A percentile compares a stretch with the other conserved stretches of the same genome.
These are phyloP conservation scores for Cybosia mesomella DNA, from an alignment of 2,888 invertebrate species.

Conservation along the genomic window DNA sequence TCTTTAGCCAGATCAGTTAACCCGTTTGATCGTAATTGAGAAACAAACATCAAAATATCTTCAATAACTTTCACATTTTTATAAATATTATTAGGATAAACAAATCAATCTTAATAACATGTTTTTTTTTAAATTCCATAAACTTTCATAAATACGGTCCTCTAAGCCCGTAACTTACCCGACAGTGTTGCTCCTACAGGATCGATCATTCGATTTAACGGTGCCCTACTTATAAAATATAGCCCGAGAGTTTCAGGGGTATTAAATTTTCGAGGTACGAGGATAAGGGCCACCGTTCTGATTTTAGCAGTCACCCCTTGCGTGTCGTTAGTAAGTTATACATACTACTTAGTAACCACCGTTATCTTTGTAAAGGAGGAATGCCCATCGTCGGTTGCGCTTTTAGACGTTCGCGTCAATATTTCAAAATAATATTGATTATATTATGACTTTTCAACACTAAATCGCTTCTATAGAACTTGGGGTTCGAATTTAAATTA, in stretches of 20 bases:
- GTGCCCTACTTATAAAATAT: constrained; percentile 42
- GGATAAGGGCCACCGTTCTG: constrained; percentile 26
- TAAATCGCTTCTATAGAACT: too few relatives aligned
- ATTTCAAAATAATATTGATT: too few relatives aligned
- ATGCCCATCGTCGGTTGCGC: too few relatives aligned
- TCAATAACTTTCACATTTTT: too few relatives aligned
- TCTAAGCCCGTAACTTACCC: constrained; percentile 28
- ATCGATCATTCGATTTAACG: constrained; percentile 38
- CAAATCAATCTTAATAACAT: background rate
- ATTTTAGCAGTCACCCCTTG: constrained; percentile 24
- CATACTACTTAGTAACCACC: background rate
- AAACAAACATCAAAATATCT: too few relatives aligned
- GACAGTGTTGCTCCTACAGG: constrained; percentile 28
- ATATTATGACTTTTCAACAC: too few relatives aligned
- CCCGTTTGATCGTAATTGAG: too few relatives aligned
- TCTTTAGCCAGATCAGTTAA: too few relatives aligned
- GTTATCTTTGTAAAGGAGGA: background rate
- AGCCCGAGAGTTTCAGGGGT: constrained; percentile 35
- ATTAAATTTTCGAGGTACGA: constrained; percentile 36
- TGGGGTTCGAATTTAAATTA: too few relatives aligned
- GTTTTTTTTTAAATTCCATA: constrained; percentile 25
- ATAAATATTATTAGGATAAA: too few relatives aligned
- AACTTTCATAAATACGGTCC: constrained; percentile 24
- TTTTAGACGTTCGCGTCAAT: too few relatives aligned
- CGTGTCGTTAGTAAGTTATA: background rate